These are phyloP conservation scores for Bombus affinis DNA, from an alignment of 1,140 invertebrate genomes.

Conservation along the genomic window DNA sequence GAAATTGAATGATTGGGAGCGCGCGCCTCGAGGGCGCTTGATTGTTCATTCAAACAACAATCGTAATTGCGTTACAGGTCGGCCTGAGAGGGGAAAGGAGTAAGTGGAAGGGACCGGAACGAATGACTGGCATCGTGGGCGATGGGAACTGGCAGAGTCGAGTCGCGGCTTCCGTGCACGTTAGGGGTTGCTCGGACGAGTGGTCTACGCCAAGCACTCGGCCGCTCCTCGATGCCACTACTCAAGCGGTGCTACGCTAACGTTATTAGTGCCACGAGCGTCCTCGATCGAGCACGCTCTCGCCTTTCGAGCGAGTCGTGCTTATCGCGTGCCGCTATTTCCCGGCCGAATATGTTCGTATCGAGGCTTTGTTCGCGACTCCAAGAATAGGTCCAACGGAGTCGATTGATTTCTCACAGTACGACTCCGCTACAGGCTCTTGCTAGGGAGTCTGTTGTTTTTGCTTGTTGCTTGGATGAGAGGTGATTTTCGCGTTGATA, in stretches of 20 bases:
- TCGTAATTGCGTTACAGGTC: conserved; percentile 82
- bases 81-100: conserved; percentile 42
- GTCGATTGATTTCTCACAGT: conserved; percentile 11
- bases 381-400: too few relatives aligned
- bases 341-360: not conserved
- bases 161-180: not conserved
- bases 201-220: conserved; percentile 66
- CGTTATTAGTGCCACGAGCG: conserved; percentile 69
- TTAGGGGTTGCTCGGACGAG: conserved; percentile 61
- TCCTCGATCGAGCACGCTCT: conserved; percentile 61
- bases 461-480: not conserved
- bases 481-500: not conserved
- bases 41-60: conserved; percentile 84
- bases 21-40: conserved; percentile 81
- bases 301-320: conserved; percentile 33
- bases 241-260: conserved; percentile 54
- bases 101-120: conserved; percentile 14
- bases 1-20: conserved; percentile 83
- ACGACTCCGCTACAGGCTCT: not conserved
- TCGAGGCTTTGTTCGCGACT: conserved; percentile 7
- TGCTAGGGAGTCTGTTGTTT: not conserved
- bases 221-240: conserved; percentile 47
- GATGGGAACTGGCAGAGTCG: conserved; percentile 35
- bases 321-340: conserved; percentile 30
- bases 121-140: not conserved